Evolutionary conservation across 2,888 invertebrate genomes (phyloP), one percentile per base, ranked within the genome.

Genomic region (Hybos culiciformis): DNA sequence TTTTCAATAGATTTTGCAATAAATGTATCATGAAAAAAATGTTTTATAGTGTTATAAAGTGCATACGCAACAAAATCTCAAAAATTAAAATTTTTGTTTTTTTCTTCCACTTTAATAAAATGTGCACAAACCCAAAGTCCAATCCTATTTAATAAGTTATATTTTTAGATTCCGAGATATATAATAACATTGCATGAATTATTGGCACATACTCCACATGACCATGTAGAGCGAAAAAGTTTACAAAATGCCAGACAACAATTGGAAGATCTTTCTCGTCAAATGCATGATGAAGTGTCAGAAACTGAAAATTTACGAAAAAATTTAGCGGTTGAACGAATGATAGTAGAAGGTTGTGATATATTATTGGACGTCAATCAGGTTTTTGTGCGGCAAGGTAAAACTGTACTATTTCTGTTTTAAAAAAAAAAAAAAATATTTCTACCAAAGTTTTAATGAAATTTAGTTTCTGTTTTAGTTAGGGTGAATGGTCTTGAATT

Each of bases 331-430:
- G 86, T 92, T 21, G 91, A 92, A 64, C 70, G 91, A 38, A 91
- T 91, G 88, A 91, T 92, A 48, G 83, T 90, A 3, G 91, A 91
- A 61, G 91, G 91, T 14, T 92, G 91, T 64, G 91, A 92, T 60
- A 90, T 92, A 54, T 70, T 92, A 34, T 70, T 92, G 40, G 91
- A 92, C 57, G 90, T 91, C 18, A 91, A 90, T 65, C 91, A 92
- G 71, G 87, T 91, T 23, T 91, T 91, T 66, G 88, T 91, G 32
- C 72, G 91, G 51, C 90, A 92, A 78, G 87, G 87, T 80, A 61
- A 59, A 17, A 33, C 2, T 5, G 3, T 14, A 19, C 12, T 33
- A n/a, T 39, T 39, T n/a, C 4, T 15, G 20, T n/a, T 34, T 37
- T 11, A 23, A 17, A 19, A 33, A 33, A 11, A 23, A 15, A 40